Conservation (phyloP, 2,888 invertebrate genomes). For the Apamea epomidion region DNA sequence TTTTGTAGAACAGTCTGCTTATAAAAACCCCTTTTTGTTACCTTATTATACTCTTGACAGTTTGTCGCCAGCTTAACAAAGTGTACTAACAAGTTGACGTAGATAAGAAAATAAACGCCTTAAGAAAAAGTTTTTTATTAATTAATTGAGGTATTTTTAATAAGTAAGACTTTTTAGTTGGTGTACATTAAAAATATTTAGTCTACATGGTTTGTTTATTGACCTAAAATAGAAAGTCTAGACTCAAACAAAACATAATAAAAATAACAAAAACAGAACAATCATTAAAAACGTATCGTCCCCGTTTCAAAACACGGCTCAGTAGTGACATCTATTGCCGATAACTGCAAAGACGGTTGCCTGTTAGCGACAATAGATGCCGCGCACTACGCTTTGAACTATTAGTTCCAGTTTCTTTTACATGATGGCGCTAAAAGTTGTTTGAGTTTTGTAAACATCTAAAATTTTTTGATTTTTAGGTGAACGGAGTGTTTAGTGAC, state of each 20-base stretch:
- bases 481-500: background rate
- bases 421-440: conserved; percentile 31
- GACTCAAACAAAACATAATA: background rate
- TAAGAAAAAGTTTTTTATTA: conserved; percentile 6
- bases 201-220: background rate
- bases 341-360: background rate
- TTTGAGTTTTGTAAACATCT: background rate
- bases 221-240: background rate
- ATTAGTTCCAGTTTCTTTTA: conserved; percentile 29
- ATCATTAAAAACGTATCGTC: background rate
- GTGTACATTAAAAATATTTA: background rate
- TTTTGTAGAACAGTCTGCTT: conserved; percentile 33
- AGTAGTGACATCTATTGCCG: conserved; percentile 55
- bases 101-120: conserved; percentile 21
- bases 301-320: background rate
- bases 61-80: conserved; percentile 40
- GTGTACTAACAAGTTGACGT: conserved; percentile 37
- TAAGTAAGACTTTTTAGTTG: background rate
- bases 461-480: background rate
- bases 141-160: background rate
- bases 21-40: conserved; percentile 42
- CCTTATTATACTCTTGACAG: conserved; percentile 51
- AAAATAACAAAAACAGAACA: background rate
- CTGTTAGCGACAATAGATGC: conserved; percentile 33
- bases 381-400: conserved; percentile 9